Evolutionary conservation across 2,888 invertebrate species (phyloP).

Genomic region (Epirrhoe alternata): DNA sequence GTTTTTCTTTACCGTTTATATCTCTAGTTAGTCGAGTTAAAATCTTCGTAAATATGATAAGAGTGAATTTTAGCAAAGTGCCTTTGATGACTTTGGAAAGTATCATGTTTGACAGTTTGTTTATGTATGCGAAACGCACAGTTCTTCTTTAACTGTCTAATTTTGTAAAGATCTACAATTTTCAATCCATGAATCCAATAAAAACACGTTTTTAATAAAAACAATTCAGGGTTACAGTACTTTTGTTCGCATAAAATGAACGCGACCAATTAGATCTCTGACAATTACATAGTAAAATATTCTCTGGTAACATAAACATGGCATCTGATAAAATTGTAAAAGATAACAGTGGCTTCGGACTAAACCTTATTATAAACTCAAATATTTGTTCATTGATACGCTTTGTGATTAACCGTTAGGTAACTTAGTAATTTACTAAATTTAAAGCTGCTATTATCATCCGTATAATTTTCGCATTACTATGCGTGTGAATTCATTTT

Average conservation of each 20-base stretch:
- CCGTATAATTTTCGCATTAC: slow-evolving; percentile 21
- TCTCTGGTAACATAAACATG: background rate
- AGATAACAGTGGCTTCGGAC: slow-evolving; percentile 10
- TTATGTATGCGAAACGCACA: too few species aligned
- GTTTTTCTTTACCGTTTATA: too few species aligned
- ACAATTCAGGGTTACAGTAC: too few species aligned
- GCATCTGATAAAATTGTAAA: background rate
- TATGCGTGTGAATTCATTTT: slow-evolving; percentile 11
- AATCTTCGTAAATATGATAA: too few species aligned
- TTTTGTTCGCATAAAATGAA: background rate
- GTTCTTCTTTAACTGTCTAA: too few species aligned
- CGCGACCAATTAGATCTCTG: background rate
- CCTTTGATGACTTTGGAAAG: too few species aligned
- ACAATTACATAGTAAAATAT: background rate
- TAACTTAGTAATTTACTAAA: slow-evolving; percentile 11
- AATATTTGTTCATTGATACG: slow-evolving; percentile 15
- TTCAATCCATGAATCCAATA: too few species aligned
- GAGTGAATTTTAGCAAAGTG: too few species aligned
- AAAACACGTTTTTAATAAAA: too few species aligned
- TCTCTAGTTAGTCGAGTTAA: too few species aligned
- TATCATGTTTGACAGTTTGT: too few species aligned
- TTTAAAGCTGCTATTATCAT: slow-evolving; percentile 14
- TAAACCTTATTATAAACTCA: slow-evolving; percentile 10
- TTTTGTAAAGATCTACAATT: too few species aligned
- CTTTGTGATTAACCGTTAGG: slow-evolving; percentile 10